Base-by-base conservation (phyloP, 1,140 invertebrate species). In the Atta cephalotes region DNA sequence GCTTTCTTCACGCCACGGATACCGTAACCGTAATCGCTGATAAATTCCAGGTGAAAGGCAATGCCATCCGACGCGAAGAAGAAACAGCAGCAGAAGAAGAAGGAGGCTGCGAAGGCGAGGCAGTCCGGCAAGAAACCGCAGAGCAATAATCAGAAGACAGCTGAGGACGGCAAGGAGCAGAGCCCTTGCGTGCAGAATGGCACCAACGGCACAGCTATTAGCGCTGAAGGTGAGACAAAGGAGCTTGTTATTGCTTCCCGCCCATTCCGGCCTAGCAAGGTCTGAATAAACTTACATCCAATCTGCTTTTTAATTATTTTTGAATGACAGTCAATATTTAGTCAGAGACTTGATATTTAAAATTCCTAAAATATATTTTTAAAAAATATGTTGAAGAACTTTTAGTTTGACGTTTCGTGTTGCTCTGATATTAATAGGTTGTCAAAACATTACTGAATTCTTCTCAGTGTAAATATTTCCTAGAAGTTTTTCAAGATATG, bases 51-150 rank as follows among this genome's bases (percentile, higher is more conserved):
- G 85, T 77, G 68, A 87, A 96, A 62, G 25, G 10, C 90, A 92
- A 99, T 99, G 99, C 98, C 99, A 91, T 99, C 98, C 90, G 98
- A 99, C 95, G 97, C 99, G 3, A 99, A 99, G 95, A 99, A 99
- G 96, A 98, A 98, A 92, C 97, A 99, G 94, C 98, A 98, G 94
- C 98, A 98, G 92, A 98, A 99, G 95, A 99, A 99, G 95, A 99
- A 99, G 94, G 98, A 99, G 92, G 98, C 98, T 39, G 98, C 98
- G 28, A 98, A 98, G 94, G 96, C 97, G 72, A 96, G 97, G 91
- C 97, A 96, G 87, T 90, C 96, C 88, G 97, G 97, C 89, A 97
- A 97, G 92, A 95, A 95, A 88, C 95, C 95, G 56, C 91, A 94
- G 87, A 89, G 92, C 84, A 72, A 72, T 28, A 90, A 91, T 66